Conservation (phyloP, 2,888 invertebrate species). For the Amphipoea lucens region DNA sequence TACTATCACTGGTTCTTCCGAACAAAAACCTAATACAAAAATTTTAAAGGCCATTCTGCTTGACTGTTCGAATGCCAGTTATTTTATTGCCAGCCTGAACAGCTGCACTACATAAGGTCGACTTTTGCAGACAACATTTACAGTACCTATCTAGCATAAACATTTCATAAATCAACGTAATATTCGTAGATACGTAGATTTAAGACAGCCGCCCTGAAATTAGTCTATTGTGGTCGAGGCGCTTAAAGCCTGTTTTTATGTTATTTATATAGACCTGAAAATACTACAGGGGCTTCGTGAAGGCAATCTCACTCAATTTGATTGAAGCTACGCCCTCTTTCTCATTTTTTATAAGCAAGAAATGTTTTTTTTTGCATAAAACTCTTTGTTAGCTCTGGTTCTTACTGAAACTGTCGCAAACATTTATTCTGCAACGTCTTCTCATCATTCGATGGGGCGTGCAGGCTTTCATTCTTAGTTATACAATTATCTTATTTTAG, state of each 20-base stretch:
- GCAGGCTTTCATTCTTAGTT: constrained; percentile 4
- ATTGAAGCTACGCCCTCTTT: constrained; percentile 22
- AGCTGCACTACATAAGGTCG: background rate
- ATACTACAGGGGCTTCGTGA: constrained; percentile 13
- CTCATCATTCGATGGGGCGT: constrained; percentile 28
- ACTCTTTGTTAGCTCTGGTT: constrained; percentile 3
- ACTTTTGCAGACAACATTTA: background rate
- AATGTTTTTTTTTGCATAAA: background rate
- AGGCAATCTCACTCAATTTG: constrained; percentile 42
- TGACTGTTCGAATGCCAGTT: too few relatives aligned
- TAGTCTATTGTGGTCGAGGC: background rate
- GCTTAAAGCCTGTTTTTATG: constrained; percentile 7
- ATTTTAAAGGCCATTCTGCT: background rate
- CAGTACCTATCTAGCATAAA: too few relatives aligned
- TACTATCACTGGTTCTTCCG: background rate
- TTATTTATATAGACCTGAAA: constrained; percentile 28
- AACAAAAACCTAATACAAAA: background rate
- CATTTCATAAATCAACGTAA: background rate
- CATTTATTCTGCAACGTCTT: constrained; percentile 15
- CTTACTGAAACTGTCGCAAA: constrained; percentile 17
- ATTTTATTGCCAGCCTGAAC: background rate
- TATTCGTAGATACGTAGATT: background rate
- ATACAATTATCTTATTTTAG: constrained; percentile 19
- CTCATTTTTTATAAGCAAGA: constrained; percentile 11
- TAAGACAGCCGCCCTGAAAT: constrained; percentile 22